Evolutionary conservation across 2,888 invertebrate genomes (phyloP).

Genomic region (Yponomeuta evonymella): DNA sequence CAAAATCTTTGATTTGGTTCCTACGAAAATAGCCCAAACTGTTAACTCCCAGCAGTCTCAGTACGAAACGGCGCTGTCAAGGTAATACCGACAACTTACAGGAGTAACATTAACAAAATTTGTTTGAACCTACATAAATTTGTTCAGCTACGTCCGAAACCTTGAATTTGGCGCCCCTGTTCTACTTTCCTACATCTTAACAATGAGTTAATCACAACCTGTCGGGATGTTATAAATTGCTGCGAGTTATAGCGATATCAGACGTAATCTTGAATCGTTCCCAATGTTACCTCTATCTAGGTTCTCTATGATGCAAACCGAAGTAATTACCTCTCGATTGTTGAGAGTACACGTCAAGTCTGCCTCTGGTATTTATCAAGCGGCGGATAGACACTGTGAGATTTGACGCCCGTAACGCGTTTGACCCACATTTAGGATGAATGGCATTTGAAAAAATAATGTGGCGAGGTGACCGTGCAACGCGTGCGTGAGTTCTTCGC

Average conservation of each 20-base stretch:
- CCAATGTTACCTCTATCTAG: slow-evolving; percentile 3
- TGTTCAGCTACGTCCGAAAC: slow-evolving; percentile 55
- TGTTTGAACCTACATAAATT: slow-evolving; percentile 48
- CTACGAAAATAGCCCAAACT: slow-evolving; percentile 6
- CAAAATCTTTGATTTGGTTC: background rate
- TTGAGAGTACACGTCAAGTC: slow-evolving; percentile 8
- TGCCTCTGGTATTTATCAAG: background rate
- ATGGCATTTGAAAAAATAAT: slow-evolving; percentile 45
- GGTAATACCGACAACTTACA: slow-evolving; percentile 38
- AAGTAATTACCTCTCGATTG: slow-evolving; percentile 1
- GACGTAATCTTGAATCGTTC: slow-evolving; percentile 12
- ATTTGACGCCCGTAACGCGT: slow-evolving; percentile 63
- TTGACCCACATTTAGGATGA: slow-evolving; percentile 60
- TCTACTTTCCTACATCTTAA: slow-evolving; percentile 68
- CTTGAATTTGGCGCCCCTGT: slow-evolving; percentile 67
- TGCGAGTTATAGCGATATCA: slow-evolving; percentile 29
- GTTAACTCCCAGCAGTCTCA: slow-evolving; percentile 23
- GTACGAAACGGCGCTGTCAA: slow-evolving; percentile 39
- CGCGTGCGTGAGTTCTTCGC: slow-evolving; percentile 23
- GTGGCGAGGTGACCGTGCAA: slow-evolving; percentile 18
- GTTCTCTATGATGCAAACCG: background rate
- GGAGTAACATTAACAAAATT: slow-evolving; percentile 25
- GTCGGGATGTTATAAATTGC: slow-evolving; percentile 35
- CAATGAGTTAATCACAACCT: slow-evolving; percentile 61
- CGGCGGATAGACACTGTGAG: slow-evolving; percentile 24